phyloP scores from a whole-genome alignment of 2,888 invertebrate genomes.

The Thymelicus lineola region DNA sequence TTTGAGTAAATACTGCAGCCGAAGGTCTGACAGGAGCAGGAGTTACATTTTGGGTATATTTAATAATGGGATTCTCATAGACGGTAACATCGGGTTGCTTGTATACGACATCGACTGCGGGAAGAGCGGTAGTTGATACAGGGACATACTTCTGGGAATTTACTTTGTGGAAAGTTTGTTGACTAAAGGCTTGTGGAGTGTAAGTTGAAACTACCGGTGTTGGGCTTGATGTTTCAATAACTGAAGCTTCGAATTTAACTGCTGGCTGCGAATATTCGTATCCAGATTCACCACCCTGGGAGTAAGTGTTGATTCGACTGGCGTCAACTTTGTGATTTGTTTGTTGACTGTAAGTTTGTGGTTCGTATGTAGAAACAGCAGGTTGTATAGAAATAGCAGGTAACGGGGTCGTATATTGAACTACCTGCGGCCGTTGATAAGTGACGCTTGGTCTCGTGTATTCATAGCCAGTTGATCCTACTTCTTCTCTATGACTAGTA shows the following conservation, averaged over 20 bases:
- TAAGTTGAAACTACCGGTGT: constrained; percentile 57
- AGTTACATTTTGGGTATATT: constrained; percentile 65
- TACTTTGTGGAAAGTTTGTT: constrained; percentile 66
- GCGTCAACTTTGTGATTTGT: constrained; percentile 65
- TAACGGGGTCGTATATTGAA: constrained; percentile 55
- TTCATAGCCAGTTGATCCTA: constrained; percentile 31
- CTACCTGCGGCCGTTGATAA: constrained; percentile 47
- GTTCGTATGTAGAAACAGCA: constrained; percentile 63
- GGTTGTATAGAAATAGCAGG: constrained; percentile 57
- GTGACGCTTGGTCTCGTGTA: constrained; percentile 48
- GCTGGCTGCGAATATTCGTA: constrained; percentile 60
- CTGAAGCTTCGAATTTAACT: constrained; percentile 44
- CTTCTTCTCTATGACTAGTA: constrained; percentile 8
- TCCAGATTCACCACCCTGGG: constrained; percentile 53
- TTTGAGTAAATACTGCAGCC: constrained; percentile 62
- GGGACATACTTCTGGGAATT: constrained; percentile 54
- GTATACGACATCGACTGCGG: constrained; percentile 61
- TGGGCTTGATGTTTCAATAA: constrained; percentile 42
- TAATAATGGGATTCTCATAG: constrained; percentile 71
- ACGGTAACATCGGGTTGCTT: constrained; percentile 68
- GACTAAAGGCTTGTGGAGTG: constrained; percentile 66
- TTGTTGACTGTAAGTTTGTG: constrained; percentile 66
- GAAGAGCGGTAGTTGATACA: constrained; percentile 63
- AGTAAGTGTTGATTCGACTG: constrained; percentile 58
- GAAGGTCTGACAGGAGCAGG: constrained; percentile 65